These are phyloP conservation scores for Trochalopteron elliotii DNA, from an alignment of 2,113 vertebrate genomes.

Conservation along the genomic window DNA sequence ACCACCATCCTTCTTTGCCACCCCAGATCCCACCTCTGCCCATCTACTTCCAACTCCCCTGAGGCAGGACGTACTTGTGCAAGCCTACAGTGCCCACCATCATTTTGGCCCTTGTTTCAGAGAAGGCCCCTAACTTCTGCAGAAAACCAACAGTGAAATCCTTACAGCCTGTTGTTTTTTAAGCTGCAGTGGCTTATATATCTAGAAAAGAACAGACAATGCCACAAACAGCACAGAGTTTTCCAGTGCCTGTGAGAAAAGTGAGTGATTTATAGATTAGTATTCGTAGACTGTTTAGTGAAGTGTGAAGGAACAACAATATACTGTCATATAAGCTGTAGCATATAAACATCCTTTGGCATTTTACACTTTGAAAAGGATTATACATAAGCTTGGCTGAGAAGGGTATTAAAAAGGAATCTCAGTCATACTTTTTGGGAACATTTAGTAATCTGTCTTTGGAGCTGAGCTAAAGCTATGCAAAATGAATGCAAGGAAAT, in stretches of 20 bases:
- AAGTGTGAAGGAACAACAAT: conserved; percentile 42
- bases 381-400: conserved; percentile 50
- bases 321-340: conserved; percentile 35
- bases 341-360: conserved; percentile 54
- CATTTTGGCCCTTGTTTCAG: not conserved
- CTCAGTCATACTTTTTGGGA: conserved; percentile 41
- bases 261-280: conserved; percentile 35
- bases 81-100: not conserved
- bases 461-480: conserved; percentile 16
- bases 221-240: not conserved
- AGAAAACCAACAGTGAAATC: not conserved
- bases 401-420: conserved; percentile 56
- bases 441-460: conserved; percentile 27
- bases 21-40: not conserved
- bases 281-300: conserved; percentile 10
- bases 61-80: not conserved
- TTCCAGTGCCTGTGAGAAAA: conserved; percentile 5
- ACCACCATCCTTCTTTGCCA: not conserved
- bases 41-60: not conserved
- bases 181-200: not conserved
- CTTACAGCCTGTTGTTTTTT: not conserved
- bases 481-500: conserved; percentile 21
- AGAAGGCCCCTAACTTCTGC: not conserved
- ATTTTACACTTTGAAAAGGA: conserved; percentile 62
- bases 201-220: not conserved